phyloP scores from a whole-genome alignment of 2,113 vertebrate genomes.

The Cyprinus carpio region DNA sequence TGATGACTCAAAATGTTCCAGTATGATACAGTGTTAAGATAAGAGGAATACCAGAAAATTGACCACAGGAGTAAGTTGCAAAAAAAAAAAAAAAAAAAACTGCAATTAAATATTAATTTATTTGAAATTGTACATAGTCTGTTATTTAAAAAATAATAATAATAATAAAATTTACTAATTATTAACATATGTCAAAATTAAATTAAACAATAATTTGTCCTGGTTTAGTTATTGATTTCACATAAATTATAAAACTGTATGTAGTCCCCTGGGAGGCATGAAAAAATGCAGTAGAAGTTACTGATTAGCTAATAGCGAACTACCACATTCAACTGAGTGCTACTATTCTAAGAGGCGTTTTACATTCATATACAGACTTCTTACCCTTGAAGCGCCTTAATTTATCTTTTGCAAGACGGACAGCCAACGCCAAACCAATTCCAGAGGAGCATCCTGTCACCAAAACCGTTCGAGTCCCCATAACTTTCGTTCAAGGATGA shows the following conservation, averaged over 20 bases:
- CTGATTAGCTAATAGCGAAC: no score
- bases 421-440: constrained; percentile 80
- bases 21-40: neutral
- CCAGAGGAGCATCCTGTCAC: constrained; percentile 85
- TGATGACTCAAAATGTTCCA: neutral
- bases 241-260: no score
- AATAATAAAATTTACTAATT: neutral
- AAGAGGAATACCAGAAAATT: neutral
- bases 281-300: no score
- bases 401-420: constrained; percentile 78
- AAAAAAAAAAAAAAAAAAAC: no score
- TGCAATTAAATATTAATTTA: no score
- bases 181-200: no score
- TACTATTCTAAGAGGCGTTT: neutral
- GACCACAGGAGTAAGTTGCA: no score
- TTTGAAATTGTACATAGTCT: neutral
- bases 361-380: neutral
- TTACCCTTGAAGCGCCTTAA: constrained; percentile 78
- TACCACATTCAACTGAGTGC: no score
- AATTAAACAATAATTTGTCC: no score
- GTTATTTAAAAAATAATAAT: no score
- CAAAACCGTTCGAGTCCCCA: constrained; percentile 72
- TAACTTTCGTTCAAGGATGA: constrained; percentile 22
- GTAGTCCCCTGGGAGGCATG: no score
- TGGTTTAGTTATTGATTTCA: no score